Evolutionary conservation across 2,113 vertebrate species (phyloP).

Genomic region (Tauraco erythrolophus): DNA sequence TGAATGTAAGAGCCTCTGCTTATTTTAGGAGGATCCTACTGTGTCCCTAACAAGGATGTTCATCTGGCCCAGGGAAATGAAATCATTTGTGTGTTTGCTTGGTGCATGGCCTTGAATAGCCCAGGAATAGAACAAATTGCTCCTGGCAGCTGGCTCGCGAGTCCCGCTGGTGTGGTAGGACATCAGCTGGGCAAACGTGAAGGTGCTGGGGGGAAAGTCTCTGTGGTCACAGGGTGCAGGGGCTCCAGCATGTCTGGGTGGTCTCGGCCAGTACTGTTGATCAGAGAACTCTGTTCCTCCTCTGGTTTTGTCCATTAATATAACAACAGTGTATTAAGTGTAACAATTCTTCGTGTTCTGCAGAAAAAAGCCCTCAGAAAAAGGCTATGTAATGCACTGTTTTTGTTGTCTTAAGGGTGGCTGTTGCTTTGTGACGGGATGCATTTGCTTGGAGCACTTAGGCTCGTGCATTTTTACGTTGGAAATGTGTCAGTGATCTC

Average conservation of each 20-base stretch:
- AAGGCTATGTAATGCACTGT: neutral
- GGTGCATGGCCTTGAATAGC: neutral
- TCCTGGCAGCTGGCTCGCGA: neutral
- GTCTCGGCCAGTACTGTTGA: neutral
- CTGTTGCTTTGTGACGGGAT: neutral
- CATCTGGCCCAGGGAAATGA: slow-evolving; percentile 44
- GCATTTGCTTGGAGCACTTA: neutral
- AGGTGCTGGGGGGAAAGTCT: neutral
- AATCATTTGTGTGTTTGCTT: slow-evolving; percentile 10
- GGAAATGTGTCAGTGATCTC: neutral
- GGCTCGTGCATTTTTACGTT: neutral
- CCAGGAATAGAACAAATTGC: slow-evolving; percentile 47
- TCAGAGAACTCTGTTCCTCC: neutral
- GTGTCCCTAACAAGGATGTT: slow-evolving; percentile 16
- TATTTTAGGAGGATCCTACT: slow-evolving; percentile 4
- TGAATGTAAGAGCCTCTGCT: neutral
- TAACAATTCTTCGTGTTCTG: neutral
- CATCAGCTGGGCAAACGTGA: neutral
- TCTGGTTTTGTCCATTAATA: neutral
- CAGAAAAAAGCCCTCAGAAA: neutral
- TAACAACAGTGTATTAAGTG: neutral
- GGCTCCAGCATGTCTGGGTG: neutral
- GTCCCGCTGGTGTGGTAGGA: neutral
- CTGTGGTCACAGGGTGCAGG: neutral
- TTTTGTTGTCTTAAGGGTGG: neutral